These are phyloP conservation scores for Calidris pugnax DNA, from an alignment of 2,113 vertebrate species.

Conservation along the genomic window DNA sequence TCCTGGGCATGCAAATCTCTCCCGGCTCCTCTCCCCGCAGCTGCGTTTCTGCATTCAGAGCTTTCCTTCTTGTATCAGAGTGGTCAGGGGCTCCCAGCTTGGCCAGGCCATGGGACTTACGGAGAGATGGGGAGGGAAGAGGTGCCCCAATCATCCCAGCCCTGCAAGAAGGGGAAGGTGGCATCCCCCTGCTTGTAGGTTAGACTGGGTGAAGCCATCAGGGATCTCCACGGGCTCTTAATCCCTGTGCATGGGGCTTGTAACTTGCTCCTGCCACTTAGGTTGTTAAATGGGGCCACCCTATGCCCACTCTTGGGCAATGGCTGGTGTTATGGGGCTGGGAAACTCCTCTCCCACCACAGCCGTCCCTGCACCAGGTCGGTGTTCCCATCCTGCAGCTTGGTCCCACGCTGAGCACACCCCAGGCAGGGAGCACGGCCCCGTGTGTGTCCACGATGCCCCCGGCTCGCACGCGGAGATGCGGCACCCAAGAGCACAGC, in stretches of 20 bases:
- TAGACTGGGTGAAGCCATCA: neutral
- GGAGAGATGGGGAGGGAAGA: neutral
- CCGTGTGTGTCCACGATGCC: rapidly evolving
- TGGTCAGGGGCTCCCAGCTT: rapidly evolving
- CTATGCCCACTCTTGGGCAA: neutral
- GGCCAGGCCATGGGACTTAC: rapidly evolving
- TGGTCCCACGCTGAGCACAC: neutral
- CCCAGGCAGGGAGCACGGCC: neutral
- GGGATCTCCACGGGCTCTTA: neutral
- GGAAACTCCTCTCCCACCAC: neutral
- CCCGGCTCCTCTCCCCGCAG: rapidly evolving
- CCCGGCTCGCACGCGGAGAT: rapidly evolving
- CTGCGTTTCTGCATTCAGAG: neutral
- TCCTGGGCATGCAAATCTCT: neutral
- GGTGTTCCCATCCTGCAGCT: neutral
- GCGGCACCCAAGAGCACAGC: rapidly evolving
- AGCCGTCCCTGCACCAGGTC: rapidly evolving
- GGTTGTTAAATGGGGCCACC: neutral
- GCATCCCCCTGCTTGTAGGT: too few species aligned
- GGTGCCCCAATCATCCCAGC: neutral
- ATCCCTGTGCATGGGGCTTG: neutral
- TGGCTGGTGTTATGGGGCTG: neutral
- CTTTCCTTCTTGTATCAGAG: neutral
- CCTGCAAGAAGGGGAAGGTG: neutral
- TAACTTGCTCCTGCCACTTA: neutral